phyloP scores from a whole-genome alignment of 1,140 invertebrate species.

The Phenacoccus solenopsis region DNA sequence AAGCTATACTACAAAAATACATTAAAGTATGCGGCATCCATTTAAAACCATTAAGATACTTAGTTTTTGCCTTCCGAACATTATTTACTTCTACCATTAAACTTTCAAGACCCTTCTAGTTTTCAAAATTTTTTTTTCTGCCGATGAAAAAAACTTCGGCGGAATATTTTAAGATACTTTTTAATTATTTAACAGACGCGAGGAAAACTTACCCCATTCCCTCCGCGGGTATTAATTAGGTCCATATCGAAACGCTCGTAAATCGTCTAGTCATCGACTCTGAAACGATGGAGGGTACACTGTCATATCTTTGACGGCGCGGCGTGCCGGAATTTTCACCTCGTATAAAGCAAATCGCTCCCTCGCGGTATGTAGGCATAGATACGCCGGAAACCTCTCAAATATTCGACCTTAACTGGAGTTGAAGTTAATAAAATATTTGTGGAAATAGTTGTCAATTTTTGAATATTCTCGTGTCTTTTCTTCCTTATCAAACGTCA shows the following conservation, averaged over 20 bases:
- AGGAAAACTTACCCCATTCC: neutral
- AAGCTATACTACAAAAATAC: neutral
- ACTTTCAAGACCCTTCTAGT: neutral
- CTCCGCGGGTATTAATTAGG: neutral
- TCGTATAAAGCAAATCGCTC: neutral
- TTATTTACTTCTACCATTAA: neutral
- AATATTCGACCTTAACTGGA: neutral
- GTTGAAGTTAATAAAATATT: constrained; percentile 3
- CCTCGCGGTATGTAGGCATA: neutral
- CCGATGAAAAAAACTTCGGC: neutral
- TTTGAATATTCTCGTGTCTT: neutral
- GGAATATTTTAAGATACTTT: neutral
- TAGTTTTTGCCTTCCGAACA: neutral
- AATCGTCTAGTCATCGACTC: too few species aligned
- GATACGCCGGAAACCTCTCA: neutral
- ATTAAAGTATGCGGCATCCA: neutral
- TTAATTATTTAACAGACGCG: neutral
- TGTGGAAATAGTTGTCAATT: neutral
- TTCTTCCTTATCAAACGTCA: neutral
- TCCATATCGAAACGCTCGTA: too few species aligned
- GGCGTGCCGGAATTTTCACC: neutral
- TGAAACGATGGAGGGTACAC: too few species aligned
- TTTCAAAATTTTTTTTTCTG: neutral
- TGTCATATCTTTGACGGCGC: neutral
- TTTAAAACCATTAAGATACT: constrained; percentile 3